Evolutionary conservation across 2,797 vertebrate species (phyloP), one percentile per base, ranked within the genome.

Genomic region (Phyllotis vaccarum): DNA sequence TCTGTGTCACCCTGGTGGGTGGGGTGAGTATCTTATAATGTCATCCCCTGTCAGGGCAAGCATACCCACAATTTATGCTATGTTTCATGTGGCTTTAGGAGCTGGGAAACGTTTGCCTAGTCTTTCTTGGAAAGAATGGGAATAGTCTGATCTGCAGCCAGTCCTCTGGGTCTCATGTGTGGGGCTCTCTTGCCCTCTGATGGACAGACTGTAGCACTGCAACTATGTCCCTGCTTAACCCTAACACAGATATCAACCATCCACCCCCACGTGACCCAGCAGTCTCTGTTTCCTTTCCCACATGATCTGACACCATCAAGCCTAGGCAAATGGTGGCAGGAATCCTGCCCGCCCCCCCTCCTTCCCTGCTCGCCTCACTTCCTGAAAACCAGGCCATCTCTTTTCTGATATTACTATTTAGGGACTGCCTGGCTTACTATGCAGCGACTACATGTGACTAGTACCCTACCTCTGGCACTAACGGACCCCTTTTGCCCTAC

Each of bases 111-210:
- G 40, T 56, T 86, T 13, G 0, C n/a, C 74, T 8, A 37, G 9
- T 29, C 80, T 58, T 72, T n/a, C 43, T 34, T 29, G 27, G 14
- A 24, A 22, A 94, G 64, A 86, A 82, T 14, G 79, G 75, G 81
- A 54, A 58, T 62, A n/a, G 62, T 81, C 89, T 76, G 54, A 49
- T 3, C 60, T 62, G 52, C 21, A 2, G 56, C 70, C 52, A 1
- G 21, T 19, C 2, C 10, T 5, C 37, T 0, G 2, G 60, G 80
- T 64, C 60, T 74, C 79, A 54, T 91, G 76, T 40, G 37, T 64
- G 58, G 75, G 85, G 79, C 90, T 97, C 94, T 94, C 85, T 90
- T 91, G 90, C 91, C 94, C 96, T 92, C 97, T 95, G 40, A 93
- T 97, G 97, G 97, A 46, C 1, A 95, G 1, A 9, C 5, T 6